phyloP scores from a whole-genome alignment of 2,113 vertebrate genomes.

The Nesogale talazaci region DNA sequence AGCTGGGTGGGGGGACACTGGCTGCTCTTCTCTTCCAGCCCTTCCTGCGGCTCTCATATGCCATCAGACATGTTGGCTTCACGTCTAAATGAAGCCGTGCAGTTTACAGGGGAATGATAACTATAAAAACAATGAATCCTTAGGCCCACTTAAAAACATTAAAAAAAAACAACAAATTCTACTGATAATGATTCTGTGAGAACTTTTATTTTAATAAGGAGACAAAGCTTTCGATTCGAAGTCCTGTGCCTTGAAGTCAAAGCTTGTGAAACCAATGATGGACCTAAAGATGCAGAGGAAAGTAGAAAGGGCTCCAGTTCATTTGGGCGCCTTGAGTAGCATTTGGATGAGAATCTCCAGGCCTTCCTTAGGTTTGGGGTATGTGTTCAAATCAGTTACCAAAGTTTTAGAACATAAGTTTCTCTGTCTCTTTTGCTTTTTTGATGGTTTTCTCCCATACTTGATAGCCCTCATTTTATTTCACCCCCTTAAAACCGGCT shows the following conservation, averaged over 20 bases:
- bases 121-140: constrained; percentile 35
- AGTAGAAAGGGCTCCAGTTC: constrained; percentile 79
- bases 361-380: constrained; percentile 62
- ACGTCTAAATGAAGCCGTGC: background rate
- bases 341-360: constrained; percentile 65
- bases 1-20: no score
- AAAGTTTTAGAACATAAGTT: constrained; percentile 67
- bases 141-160: constrained; percentile 31
- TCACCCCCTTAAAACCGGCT: constrained; percentile 23
- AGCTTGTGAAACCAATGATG: constrained; percentile 74
- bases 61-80: background rate
- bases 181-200: constrained; percentile 71
- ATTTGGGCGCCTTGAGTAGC: constrained; percentile 71
- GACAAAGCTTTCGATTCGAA: constrained; percentile 76
- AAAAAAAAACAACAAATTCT: constrained; percentile 32
- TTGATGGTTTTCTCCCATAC: constrained; percentile 15
- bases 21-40: no score
- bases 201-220: constrained; percentile 78
- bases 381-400: constrained; percentile 57
- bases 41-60: no score
- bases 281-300: constrained; percentile 74
- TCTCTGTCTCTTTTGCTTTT: background rate
- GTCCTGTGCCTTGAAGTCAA: constrained; percentile 82
- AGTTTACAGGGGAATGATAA: constrained; percentile 8
- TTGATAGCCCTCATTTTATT: constrained; percentile 28